Evolutionary conservation across 1,140 invertebrate genomes (phyloP), one percentile per base, ranked within the genome.

Genomic region (Fopius arisanus): DNA sequence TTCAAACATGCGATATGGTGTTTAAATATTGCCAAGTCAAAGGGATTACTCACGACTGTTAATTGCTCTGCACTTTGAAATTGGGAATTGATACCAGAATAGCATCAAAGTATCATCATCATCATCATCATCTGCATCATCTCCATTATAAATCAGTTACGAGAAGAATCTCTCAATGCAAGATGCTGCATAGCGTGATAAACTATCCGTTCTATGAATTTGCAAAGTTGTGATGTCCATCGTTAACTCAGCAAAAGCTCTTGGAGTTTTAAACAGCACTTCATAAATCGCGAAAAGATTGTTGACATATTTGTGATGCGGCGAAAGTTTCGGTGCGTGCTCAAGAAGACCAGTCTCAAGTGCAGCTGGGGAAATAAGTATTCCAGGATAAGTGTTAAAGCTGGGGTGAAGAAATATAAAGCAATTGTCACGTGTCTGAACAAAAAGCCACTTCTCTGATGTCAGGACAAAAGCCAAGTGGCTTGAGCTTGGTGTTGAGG

Each of bases 301-400:
- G 54, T 59, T 59, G 54, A 59, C 21, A 59, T 26, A 59, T 23
- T 59, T 59, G 54, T 59, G 23, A 28, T 23, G 19, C 9, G 54
- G 23, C 54, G 9, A 28, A 59, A 59, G 54, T 59, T 59, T 59
- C 54, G 23, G 9, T 59, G 54, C 54, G 54, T 59, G 54, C 54
- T 59, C 54, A 59, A 59, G 19, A 26, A 59, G 54, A 28, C 54
- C 19, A 3, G 54, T 59, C 54, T 59, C 21, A 21, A 59, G 54
- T 59, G 23, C 21, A 26, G 23, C 23, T 59, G 23, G 54, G 23
- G 54, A 10, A 59, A 59, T 59, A 3, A 23, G 23, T 23, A 59
- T 59, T 59, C 14, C 54, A 26, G 10, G 10, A 19, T 12, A 59
- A 59, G 54, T 28, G 54, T 59, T 23, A 59, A 59, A 59, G 54